Percentiles rank a stretch among this genome's conserved stretches.
These are phyloP conservation scores for Petrosia ficiformis DNA, from an alignment of 37 sponge, comb jelly and placozoan genomes.

Conservation along the genomic window DNA sequence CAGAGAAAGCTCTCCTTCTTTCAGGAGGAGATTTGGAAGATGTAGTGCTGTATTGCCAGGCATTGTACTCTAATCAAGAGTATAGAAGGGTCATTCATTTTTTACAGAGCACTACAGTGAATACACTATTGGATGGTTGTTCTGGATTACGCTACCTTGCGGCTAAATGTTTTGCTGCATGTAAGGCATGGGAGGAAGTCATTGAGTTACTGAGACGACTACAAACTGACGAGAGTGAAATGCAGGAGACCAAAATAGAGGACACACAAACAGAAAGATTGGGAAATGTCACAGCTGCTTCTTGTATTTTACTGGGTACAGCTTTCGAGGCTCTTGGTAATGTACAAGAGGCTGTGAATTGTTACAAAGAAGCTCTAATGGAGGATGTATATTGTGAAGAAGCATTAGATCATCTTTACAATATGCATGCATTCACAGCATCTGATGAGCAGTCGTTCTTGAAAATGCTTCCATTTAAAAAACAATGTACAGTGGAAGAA, in stretches of 20 bases:
- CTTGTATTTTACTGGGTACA: conserved; percentile 26
- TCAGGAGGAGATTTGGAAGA: conserved; percentile 53
- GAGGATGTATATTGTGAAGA: conserved; percentile 64
- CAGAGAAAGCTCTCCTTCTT: conserved; percentile 72
- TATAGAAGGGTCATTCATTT: conserved; percentile 55
- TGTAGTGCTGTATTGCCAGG: conserved; percentile 30
- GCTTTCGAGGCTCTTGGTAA: conserved; percentile 63
- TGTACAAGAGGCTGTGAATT: conserved; percentile 44
- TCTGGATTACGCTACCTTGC: conserved; percentile 52
- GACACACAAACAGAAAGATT: not conserved
- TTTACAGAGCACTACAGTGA: conserved; percentile 19
- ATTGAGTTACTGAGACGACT: conserved; percentile 12
- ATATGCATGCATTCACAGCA: conserved; percentile 32
- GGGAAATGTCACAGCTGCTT: conserved; percentile 36
- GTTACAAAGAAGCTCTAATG: conserved; percentile 37
- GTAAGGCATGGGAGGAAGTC: conserved; percentile 72
- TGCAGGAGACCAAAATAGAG: not conserved
- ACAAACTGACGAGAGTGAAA: not conserved
- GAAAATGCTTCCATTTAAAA: conserved; percentile 31
- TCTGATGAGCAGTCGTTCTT: conserved; percentile 45
- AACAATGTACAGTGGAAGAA: conserved; percentile 56
- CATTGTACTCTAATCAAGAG: conserved; percentile 33
- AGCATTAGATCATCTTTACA: conserved; percentile 53
- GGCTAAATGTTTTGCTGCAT: conserved; percentile 65
- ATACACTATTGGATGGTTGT: conserved; percentile 2